These are phyloP conservation scores for Petrophora chlorosata DNA, from an alignment of 2,888 invertebrate genomes.

Conservation along the genomic window DNA sequence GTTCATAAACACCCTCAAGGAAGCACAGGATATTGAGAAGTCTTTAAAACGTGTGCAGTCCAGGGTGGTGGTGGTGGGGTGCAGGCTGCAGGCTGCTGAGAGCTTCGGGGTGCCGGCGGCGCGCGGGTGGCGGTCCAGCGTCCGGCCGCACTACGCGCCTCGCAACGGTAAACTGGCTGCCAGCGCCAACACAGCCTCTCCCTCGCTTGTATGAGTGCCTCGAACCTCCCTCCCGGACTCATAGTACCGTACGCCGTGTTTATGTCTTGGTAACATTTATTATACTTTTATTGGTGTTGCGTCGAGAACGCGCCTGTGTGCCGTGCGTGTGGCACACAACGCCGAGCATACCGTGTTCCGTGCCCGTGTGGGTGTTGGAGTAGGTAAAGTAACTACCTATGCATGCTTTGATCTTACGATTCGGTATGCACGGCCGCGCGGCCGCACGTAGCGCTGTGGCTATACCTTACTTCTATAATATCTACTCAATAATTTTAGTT, in stretches of 20 bases:
- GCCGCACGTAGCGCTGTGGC: constrained; percentile 74
- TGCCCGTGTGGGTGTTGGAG: constrained; percentile 73
- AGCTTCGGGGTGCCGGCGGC: constrained; percentile 72
- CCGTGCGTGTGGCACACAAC: constrained; percentile 52
- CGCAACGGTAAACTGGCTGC: constrained; percentile 83
- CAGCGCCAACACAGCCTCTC: constrained; percentile 78
- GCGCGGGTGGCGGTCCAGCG: constrained; percentile 76
- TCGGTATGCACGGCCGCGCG: constrained; percentile 81
- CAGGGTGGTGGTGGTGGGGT: constrained; percentile 45
- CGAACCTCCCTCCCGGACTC: constrained; percentile 81
- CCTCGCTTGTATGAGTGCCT: constrained; percentile 79
- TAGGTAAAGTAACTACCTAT: constrained; percentile 78
- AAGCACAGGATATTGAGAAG: constrained; percentile 53
- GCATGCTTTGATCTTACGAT: constrained; percentile 84
- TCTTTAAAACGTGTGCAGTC: constrained; percentile 53
- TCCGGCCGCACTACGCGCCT: constrained; percentile 83
- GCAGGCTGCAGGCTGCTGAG: constrained; percentile 49
- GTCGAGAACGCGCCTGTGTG: constrained; percentile 61
- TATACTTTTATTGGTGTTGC: constrained; percentile 76
- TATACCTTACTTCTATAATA: constrained; percentile 78
- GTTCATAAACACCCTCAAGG: constrained; percentile 56
- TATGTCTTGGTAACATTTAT: constrained; percentile 81
- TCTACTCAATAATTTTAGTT: constrained; percentile 80
- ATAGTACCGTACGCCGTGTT: constrained; percentile 81
- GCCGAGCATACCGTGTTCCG: constrained; percentile 46